Percentiles rank a stretch among this genome's conserved stretches.
Evolutionary conservation across 1,140 invertebrate genomes (phyloP).

Genomic region (Trichonephila inaurata): DNA sequence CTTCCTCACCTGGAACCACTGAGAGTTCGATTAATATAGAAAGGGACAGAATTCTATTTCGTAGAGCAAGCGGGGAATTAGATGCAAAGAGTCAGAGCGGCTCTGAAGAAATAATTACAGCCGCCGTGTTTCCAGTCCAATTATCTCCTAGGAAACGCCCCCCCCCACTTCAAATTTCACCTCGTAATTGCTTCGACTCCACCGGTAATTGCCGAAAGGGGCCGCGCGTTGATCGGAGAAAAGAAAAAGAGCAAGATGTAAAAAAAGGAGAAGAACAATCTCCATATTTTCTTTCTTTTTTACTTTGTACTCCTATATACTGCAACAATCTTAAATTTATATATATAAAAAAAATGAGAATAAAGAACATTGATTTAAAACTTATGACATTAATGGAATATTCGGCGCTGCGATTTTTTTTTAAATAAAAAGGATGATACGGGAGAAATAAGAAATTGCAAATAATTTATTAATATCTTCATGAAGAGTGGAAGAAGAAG

Average conservation of each 20-base stretch:
- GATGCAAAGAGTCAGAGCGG: neutral
- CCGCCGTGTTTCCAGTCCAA: neutral
- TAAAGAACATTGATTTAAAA: conserved; percentile 12
- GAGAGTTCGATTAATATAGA: conserved; percentile 1
- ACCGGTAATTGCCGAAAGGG: neutral
- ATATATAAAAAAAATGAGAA: neutral
- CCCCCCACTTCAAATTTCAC: neutral
- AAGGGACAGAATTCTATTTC: neutral
- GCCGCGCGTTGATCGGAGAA: neutral
- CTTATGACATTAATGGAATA: conserved; percentile 40
- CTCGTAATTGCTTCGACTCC: neutral
- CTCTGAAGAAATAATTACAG: conserved; percentile 12
- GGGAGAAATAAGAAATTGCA: conserved; percentile 14
- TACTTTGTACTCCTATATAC: neutral
- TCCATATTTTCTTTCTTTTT: neutral
- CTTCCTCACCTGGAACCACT: neutral
- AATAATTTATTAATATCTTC: conserved; percentile 22
- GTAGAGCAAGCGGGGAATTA: neutral
- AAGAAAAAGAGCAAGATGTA: neutral
- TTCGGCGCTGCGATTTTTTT: neutral
- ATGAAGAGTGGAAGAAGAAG: neutral
- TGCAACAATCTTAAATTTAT: neutral
- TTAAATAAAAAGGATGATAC: neutral
- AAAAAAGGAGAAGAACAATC: neutral
- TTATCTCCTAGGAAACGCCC: neutral